Base-by-base conservation (phyloP, 2,888 invertebrate species). In the Habroteleia sp. region DNA sequence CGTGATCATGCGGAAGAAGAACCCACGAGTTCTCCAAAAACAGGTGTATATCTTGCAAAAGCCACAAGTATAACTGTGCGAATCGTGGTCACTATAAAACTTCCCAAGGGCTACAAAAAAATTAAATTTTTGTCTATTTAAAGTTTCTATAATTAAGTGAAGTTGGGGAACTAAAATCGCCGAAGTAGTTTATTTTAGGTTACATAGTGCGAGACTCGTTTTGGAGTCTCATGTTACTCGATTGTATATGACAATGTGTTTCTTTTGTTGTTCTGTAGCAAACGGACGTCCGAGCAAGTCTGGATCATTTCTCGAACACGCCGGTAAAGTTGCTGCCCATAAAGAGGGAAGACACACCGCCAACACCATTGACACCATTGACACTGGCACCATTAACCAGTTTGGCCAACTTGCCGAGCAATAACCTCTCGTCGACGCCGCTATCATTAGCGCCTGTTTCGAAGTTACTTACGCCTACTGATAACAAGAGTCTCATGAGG, bases 401-500 rank as follows among this genome's bases (percentile, higher is more conserved):
- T 83, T 84, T 88, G 82, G 86, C 88, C 68, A 88, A 84, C 82
- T 83, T 88, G 78, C 87, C 87, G 29, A 87, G 81, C 81, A 85
- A 81, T 80, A 87, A 86, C 73, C 84, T 87, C 62, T 81, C 88
- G 73, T 86, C 88, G 74, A 85, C 88, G 68, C 88, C 88, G 33
- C 79, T 88, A 58, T 87, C 88, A 48, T 84, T 88, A 33, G 84
- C 88, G 42, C 88, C 88, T 10, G 82, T 86, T 75, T 88, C 88
- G 52, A 88, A 88, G 81, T 81, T 88, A 76, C 85, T 87, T 79
- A 82, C 85, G 77, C 82, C 86, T 68, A 78, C 85, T 50, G 87
- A 88, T 76, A 91, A 91, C 78, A 91, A 88, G 79, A 82, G 85
- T 80, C 87, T 87, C 73, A 87, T 88, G 87, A 88, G 87, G 88